Evolutionary conservation across 2,888 invertebrate species (phyloP), one percentile per base, ranked within the genome.

Genomic region (Andricus quercusramuli): DNA sequence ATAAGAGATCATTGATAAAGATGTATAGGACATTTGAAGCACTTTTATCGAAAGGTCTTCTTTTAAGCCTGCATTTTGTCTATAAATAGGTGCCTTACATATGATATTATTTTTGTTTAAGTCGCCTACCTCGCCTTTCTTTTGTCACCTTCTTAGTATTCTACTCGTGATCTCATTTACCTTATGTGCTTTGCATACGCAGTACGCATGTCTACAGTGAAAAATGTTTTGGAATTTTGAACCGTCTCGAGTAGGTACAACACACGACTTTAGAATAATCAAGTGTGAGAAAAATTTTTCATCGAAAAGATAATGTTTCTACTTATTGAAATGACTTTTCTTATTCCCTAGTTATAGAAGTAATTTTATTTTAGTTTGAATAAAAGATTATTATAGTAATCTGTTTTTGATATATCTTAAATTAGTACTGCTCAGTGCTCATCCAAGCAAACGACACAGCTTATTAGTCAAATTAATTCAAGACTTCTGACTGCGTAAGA

Each of bases 401-500:
- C 29, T 29, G 51, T 29, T 22, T 32, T 56, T 32, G 47, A 70
- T 70, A 11, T 3, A 32, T 70, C 29, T 47, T 56, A 70, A 29
- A 51, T 20, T 11, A 47, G 29, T 29, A 25, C 32, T 70, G 20
- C 20, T 9, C 32, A 70, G 51, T 47, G 47, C 5, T 47, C 47
- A 47, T 47, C 70, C 70, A 70, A 70, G 68, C 68, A 17, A 68
- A 8, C 25, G 44, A 68, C 41, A 25, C 25, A 41, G 25, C 47
- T 68, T 68, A 68, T 68, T 68, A 68, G 44, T 68, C 25, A 68
- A 68, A 68, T 68, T 47, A 68, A 68, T 68, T 68, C 68, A 51
- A 56, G 32, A 70, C 70, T 56, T 32, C 32, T 47, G 25, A 47
- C 25, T 32, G 51, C 51, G 20, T 51, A 47, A 25, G 25, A 32